Evolutionary conservation across 1,140 invertebrate genomes (phyloP).

Genomic region (Vanessa tameamea): DNA sequence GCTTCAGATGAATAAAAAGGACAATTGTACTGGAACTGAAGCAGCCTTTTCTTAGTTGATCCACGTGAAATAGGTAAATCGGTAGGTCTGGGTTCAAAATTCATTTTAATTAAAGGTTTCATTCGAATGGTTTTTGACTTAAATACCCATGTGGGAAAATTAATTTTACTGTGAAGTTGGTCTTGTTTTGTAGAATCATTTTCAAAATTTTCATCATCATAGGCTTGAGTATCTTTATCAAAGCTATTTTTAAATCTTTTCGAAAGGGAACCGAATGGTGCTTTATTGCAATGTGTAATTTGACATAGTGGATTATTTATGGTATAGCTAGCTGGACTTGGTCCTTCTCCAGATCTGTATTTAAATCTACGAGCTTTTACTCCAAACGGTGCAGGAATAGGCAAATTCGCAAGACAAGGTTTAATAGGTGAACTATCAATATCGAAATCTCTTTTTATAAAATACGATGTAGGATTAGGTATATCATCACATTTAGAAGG

Average conservation of each 20-base stretch:
- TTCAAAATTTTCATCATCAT: conserved; percentile 33
- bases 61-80: conserved; percentile 39
- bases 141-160: conserved; percentile 59
- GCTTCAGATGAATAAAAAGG: conserved; percentile 63
- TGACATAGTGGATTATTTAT: conserved; percentile 40
- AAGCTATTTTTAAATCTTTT: conserved; percentile 49
- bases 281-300: conserved; percentile 43
- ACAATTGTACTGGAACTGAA: conserved; percentile 45
- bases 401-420: conserved; percentile 49
- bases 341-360: conserved; percentile 45
- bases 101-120: conserved; percentile 53
- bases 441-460: conserved; percentile 61
- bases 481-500: conserved; percentile 36
- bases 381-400: conserved; percentile 53
- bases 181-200: conserved; percentile 11
- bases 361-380: conserved; percentile 57
- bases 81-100: conserved; percentile 52
- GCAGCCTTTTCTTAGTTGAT: conserved; percentile 32
- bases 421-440: conserved; percentile 30
- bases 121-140: conserved; percentile 61
- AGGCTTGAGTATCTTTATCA: conserved; percentile 30
- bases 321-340: conserved; percentile 63
- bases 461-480: conserved; percentile 59
- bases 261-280: conserved; percentile 55
- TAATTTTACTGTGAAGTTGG: no score